Base-by-base conservation (phyloP, 2,797 vertebrate genomes). In the Bradypus variegatus region DNA sequence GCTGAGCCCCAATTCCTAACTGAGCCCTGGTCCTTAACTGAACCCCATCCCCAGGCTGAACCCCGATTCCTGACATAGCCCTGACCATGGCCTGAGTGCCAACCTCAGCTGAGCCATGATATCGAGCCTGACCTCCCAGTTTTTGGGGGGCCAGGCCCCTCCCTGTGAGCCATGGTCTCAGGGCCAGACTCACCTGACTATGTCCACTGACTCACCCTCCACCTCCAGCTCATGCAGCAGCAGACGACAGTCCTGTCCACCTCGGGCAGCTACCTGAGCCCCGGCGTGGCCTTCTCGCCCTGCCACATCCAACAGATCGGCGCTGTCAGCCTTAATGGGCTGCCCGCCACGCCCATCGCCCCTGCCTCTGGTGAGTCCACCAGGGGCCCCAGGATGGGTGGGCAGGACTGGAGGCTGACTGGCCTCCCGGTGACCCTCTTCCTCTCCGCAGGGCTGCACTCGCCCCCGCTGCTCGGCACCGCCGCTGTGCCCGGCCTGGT, bases 271-370 rank as follows among this genome's bases (percentile, higher is more conserved):
- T 99, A 99, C 97, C 97, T 99, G 97, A 98, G 98, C 83, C 99
- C 99, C 0, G 98, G 98, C 8, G 97, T 99, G 97, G 97, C 99
- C 91, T 99, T 99, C 92, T 99, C 99, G 12, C 98, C 99, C 21
- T 99, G 98, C 77, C 99, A 99, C 97, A 98, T 99, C 97, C 99
- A 99, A 97, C 99, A 99, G 98, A 99, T 99, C 86, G 99, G 99
- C 38, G 98, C 99, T 29, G 98, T 99, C 97, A 99, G 98, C 97
- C 98, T 99, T 96, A 99, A 99, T 38, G 98, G 98, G 96, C 98
- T 99, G 96, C 99, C 98, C 2, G 98, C 98, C 94, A 95, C 98
- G 2, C 97, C 99, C 85, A 98, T 99, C 65, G 97, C 98, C 96
- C 98, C 98, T 90, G 97, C 98, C 95, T 99, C 99, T 97, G 98